phyloP scores from a whole-genome alignment of 92 coral and sea anemone species.

The Ricordea florida region DNA sequence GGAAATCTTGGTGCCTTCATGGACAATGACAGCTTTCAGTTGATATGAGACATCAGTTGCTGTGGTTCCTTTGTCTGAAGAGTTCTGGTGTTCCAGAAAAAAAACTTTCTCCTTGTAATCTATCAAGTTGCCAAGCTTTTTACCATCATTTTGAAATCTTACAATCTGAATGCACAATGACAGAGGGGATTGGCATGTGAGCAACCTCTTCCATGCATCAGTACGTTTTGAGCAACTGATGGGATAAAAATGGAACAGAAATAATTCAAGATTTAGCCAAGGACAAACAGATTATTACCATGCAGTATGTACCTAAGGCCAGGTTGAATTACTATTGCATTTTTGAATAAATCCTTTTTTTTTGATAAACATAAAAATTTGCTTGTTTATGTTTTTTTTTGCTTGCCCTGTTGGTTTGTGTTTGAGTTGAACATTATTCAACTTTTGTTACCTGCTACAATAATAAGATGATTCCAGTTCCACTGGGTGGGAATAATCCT shows the following conservation, averaged over 20 bases:
- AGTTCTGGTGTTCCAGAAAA: background rate
- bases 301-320: background rate
- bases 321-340: no score
- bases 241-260: no score
- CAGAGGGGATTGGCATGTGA: background rate
- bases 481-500: no score
- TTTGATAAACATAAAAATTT: background rate
- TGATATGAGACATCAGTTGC: constrained; percentile 9
- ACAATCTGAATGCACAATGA: constrained; percentile 9
- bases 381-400: no score
- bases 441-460: no score
- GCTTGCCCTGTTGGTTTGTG: no score
- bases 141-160: background rate
- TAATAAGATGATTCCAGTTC: no score
- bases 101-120: background rate
- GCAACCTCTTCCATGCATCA: no score
- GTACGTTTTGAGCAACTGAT: no score
- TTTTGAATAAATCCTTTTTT: background rate
- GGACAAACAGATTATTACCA: background rate
- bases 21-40: constrained; percentile 30
- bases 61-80: background rate
- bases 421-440: no score
- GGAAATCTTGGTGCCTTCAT: constrained; percentile 19
- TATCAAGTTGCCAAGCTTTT: background rate
- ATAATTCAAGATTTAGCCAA: background rate